A percentile compares a stretch with the other conserved stretches of the same genome.
phyloP scores from a whole-genome alignment of 2,113 vertebrate species.

The Phycodurus eques region DNA sequence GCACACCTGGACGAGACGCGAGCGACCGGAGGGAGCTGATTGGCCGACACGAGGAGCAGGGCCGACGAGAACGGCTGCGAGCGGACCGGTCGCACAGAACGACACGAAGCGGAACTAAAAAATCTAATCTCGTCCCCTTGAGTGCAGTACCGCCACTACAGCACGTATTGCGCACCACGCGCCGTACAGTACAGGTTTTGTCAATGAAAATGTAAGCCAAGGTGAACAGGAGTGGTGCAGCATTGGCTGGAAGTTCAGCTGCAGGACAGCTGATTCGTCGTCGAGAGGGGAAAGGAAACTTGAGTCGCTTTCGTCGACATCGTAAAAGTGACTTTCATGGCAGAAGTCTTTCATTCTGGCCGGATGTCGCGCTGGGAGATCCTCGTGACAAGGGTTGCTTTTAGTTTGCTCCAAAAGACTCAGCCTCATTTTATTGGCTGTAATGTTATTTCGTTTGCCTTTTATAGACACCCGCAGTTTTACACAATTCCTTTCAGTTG shows the following conservation, averaged over 20 bases:
- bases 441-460: conserved; percentile 18
- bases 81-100: no score
- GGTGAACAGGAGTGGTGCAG: not conserved
- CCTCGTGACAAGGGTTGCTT: conserved; percentile 11
- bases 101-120: no score
- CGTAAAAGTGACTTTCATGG: conserved; percentile 48
- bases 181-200: not conserved
- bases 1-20: no score
- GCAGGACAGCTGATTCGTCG: not conserved
- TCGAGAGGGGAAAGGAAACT: not conserved
- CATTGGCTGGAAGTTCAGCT: not conserved
- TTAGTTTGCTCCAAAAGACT: conserved; percentile 34
- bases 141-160: no score
- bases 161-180: no score
- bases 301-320: conserved; percentile 18
- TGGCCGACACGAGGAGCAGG: no score
- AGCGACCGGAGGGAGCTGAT: no score
- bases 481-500: not conserved
- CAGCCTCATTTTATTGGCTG: not conserved
- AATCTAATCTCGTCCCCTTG: no score
- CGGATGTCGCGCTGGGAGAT: conserved; percentile 26
- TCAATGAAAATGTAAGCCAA: not conserved
- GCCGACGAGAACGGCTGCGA: no score
- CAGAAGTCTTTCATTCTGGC: conserved; percentile 47
- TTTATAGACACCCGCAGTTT: conserved; percentile 1